Evolutionary conservation across 2,113 vertebrate species (phyloP).

Genomic region (Neodontobutis hainanensis): DNA sequence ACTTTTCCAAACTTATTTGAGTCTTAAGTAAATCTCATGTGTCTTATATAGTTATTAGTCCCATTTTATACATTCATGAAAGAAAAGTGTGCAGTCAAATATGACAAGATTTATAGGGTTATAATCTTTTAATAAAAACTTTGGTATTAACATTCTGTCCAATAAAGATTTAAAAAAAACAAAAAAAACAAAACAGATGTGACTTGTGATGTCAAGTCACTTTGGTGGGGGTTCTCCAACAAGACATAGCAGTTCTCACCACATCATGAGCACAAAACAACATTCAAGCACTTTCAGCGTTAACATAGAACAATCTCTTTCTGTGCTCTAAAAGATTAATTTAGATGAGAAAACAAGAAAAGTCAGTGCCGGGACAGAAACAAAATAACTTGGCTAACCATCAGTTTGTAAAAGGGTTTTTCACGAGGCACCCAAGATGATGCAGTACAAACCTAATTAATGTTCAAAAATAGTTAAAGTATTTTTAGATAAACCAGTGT

Average conservation of each 20-base stretch:
- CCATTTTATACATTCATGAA: not conserved
- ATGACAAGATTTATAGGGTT: slow-evolving; percentile 26
- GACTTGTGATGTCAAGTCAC: slow-evolving; percentile 38
- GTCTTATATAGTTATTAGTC: not conserved
- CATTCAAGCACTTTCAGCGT: slow-evolving; percentile 16
- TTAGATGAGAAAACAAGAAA: slow-evolving; percentile 37
- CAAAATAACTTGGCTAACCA: slow-evolving; percentile 37
- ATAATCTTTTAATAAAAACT: slow-evolving; percentile 79
- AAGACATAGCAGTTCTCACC: slow-evolving; percentile 7
- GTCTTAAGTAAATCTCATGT: no score
- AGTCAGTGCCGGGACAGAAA: slow-evolving; percentile 60
- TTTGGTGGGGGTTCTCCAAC: slow-evolving; percentile 17
- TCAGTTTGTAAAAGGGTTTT: not conserved
- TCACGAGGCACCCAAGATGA: not conserved
- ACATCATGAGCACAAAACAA: slow-evolving; percentile 19
- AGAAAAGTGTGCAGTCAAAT: not conserved
- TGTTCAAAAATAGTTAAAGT: slow-evolving; percentile 7
- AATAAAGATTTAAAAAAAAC: slow-evolving; percentile 23
- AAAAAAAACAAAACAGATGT: slow-evolving; percentile 34
- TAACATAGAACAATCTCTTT: slow-evolving; percentile 19
- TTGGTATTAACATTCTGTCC: slow-evolving; percentile 75
- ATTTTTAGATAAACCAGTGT: not conserved
- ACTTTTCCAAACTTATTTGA: no score
- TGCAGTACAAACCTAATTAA: not conserved
- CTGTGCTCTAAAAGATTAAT: not conserved